Evolutionary conservation across 2,888 invertebrate species (phyloP), one percentile per base, ranked within the genome.

Genomic region (Allolobophora icterica): DNA sequence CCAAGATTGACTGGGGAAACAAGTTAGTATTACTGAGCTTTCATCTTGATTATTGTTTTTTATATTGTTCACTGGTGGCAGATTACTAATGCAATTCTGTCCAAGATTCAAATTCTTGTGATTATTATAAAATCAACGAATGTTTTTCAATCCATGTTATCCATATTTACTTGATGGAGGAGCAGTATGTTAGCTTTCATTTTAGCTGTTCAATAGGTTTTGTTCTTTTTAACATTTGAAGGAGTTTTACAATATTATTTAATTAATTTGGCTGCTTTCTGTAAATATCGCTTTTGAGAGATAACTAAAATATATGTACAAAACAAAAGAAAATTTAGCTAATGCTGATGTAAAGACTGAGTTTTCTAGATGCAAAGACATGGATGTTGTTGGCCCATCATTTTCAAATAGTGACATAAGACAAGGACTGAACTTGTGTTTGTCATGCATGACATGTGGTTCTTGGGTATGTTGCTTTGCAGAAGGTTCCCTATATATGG

Each of bases 1-100:
- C 97, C 91, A 98, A 98, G 96, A 97, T 99, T 91, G 98, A 99
- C 96, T 98, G 98, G 98, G 98, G 98, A 91, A 98, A 98, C 96
- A 97, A 98, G 98, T 98, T 95, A 97, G 97, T 42, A 6, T 84
- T 38, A 34, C 19, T 83, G 38, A 38, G 84, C 30, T 84, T 35
- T 33, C 15, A 24, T 38, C 30, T 2, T 90, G 38, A 38, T 83
- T 35, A 34, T 71, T 84, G 90, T 83, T 30, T 91, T n/a, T 71
- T n/a, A n/a, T 71, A 1, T 71, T 30, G n/a, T 71, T 71, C 17
- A 1, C 71, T n/a, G 71, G 71, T 71, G 71, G n/a, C 71, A 71
- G 71, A 71, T 71, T 71, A n/a, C 71, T 71, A n/a, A n/a, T 71
- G 71, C n/a, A 30, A n/a, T 71, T 71, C 11, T 52, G 21, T 71